These are phyloP conservation scores for Drosophila tristis DNA, from an alignment of 1,140 invertebrate species.

Conservation along the genomic window DNA sequence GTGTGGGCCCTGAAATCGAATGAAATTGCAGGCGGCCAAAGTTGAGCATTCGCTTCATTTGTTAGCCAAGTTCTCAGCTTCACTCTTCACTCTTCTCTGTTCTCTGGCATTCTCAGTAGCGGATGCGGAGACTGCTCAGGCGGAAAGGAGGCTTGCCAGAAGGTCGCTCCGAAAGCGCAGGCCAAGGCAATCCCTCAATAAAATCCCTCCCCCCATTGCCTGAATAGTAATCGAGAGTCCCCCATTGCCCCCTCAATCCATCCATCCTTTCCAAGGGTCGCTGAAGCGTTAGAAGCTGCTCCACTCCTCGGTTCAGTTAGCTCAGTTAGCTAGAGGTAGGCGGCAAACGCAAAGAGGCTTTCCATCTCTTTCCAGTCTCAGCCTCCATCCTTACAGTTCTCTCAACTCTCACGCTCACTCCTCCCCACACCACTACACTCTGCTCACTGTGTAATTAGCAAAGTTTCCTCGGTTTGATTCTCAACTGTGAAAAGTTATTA, in stretches of 20 bases:
- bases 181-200: constrained; percentile 41
- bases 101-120: constrained; percentile 1
- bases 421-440: background rate
- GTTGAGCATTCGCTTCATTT: constrained; percentile 73
- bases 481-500: constrained; percentile 44
- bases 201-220: constrained; percentile 5
- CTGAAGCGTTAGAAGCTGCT: background rate
- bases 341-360: background rate
- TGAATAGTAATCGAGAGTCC: constrained; percentile 38
- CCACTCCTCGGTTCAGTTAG: constrained; percentile 21
- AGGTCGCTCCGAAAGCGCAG: constrained; percentile 40
- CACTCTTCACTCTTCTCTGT: background rate
- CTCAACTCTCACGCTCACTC: background rate
- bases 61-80: constrained; percentile 55
- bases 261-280: background rate
- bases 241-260: background rate
- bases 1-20: constrained; percentile 51
- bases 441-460: constrained; percentile 50
- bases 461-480: constrained; percentile 50
- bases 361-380: background rate
- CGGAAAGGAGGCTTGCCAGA: constrained; percentile 36
- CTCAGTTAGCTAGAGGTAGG: constrained; percentile 14
- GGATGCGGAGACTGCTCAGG: constrained; percentile 34
- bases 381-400: too few relatives aligned
- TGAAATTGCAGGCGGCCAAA: constrained; percentile 55